Evolutionary conservation across 2,888 invertebrate species (phyloP).

Genomic region (Tortricodes alternella): DNA sequence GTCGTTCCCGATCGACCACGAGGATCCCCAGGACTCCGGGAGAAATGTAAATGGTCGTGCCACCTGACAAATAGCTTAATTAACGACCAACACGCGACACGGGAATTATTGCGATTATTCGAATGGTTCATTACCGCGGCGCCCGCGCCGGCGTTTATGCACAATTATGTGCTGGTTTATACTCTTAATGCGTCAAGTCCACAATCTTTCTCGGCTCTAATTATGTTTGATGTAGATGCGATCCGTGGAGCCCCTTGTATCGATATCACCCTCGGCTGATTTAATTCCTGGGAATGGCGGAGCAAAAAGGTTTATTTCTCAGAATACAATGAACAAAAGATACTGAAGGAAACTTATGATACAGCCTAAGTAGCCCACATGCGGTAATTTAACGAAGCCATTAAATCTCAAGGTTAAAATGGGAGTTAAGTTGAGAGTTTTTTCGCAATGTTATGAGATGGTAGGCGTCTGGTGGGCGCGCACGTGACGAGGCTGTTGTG

Average conservation of each 20-base stretch:
- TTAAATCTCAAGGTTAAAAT: constrained; percentile 76
- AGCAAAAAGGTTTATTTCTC: constrained; percentile 42
- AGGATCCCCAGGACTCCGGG: constrained; percentile 64
- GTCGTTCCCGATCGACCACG: constrained; percentile 69
- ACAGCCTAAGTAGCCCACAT: constrained; percentile 65
- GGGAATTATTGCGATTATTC: constrained; percentile 68
- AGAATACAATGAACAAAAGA: constrained; percentile 67
- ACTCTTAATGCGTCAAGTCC: constrained; percentile 45
- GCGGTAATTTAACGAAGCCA: constrained; percentile 69
- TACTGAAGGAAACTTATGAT: constrained; percentile 53
- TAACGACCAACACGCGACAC: constrained; percentile 74
- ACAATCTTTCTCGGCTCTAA: constrained; percentile 47
- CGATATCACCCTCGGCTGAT: constrained; percentile 30
- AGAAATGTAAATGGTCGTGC: constrained; percentile 78
- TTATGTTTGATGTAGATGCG: constrained; percentile 40
- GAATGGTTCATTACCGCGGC: constrained; percentile 53
- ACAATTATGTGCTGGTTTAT: constrained; percentile 46
- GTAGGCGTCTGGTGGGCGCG: constrained; percentile 79
- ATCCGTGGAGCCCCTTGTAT: constrained; percentile 22
- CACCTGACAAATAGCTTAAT: constrained; percentile 82
- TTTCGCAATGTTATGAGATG: constrained; percentile 76
- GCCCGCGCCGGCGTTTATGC: constrained; percentile 38
- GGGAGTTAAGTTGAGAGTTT: constrained; percentile 68
- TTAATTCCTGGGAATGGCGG: constrained; percentile 39
- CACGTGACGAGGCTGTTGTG: constrained; percentile 72